Percentiles rank a stretch among this genome's conserved stretches.
Evolutionary conservation across 2,888 invertebrate species (phyloP).

Genomic region (Cecidostiba fungosa): DNA sequence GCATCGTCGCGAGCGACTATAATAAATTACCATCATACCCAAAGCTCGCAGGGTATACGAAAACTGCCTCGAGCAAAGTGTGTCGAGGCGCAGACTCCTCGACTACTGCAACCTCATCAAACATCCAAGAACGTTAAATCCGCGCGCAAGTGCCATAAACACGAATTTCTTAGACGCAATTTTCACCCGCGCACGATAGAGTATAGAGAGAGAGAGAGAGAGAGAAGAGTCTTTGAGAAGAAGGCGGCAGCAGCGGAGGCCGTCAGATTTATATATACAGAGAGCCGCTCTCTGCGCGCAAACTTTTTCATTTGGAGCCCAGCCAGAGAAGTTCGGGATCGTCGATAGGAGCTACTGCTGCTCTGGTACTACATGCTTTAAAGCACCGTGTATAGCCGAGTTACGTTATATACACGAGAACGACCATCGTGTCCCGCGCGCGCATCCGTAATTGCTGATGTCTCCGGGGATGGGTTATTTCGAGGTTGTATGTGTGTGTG

Average conservation of each 20-base stretch:
- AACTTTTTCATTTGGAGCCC: conserved; percentile 60
- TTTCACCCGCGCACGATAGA: not conserved
- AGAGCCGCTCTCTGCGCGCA: not conserved
- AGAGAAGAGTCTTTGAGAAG: not conserved
- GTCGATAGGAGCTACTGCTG: not conserved
- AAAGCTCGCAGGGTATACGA: not conserved
- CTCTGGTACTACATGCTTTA: not conserved
- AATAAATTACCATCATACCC: not conserved
- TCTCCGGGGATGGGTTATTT: not conserved
- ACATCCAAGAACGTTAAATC: conserved; percentile 37
- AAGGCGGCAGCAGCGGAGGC: too few relatives aligned
- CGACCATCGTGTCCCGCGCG: not conserved
- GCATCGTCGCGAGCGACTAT: not conserved
- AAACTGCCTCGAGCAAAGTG: not conserved
- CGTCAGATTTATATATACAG: conserved; percentile 32
- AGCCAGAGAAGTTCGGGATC: conserved; percentile 45
- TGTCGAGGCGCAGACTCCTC: not conserved
- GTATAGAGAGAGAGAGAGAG: not conserved
- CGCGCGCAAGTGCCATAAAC: conserved; percentile 44
- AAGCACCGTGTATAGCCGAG: conserved; percentile 3
- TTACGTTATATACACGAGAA: not conserved
- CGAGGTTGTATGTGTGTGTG: not conserved
- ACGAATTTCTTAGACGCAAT: conserved; percentile 44
- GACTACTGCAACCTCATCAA: conserved; percentile 36
- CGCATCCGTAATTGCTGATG: not conserved